phyloP scores from a whole-genome alignment of 2,113 vertebrate genomes.

The Leptobrachium leishanense region DNA sequence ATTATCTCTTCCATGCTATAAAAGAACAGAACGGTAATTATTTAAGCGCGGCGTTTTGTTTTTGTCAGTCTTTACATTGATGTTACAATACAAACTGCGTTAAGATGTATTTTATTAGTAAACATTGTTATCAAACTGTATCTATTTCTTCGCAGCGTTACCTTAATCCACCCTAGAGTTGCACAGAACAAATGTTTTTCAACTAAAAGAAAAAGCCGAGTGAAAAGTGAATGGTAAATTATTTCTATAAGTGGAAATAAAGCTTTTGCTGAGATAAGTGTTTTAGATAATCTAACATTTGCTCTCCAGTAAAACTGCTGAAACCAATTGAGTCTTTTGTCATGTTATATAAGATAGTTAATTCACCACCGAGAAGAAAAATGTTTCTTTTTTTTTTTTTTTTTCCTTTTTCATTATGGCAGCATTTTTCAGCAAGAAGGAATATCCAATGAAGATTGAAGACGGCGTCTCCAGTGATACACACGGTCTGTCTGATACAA shows the following conservation, averaged over 20 bases:
- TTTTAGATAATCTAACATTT: slow-evolving; percentile 25
- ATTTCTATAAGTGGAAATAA: slow-evolving; percentile 20
- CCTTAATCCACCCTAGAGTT: slow-evolving; percentile 30
- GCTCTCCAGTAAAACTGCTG: slow-evolving; percentile 10
- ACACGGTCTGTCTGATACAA: slow-evolving; percentile 26
- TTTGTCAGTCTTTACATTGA: background rate
- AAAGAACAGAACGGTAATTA: background rate
- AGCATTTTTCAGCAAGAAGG: slow-evolving; percentile 46
- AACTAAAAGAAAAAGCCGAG: slow-evolving; percentile 23
- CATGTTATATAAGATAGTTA: slow-evolving; percentile 54
- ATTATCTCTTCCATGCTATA: background rate
- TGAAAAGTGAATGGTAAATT: slow-evolving; percentile 40
- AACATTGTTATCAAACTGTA: background rate
- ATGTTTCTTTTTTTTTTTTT: slow-evolving; percentile 38
- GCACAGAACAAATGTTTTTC: slow-evolving; percentile 39
- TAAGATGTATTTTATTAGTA: background rate
- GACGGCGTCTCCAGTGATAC: slow-evolving; percentile 27
- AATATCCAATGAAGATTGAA: slow-evolving; percentile 45
- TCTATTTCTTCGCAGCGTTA: slow-evolving; percentile 15
- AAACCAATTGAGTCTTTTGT: slow-evolving; percentile 45
- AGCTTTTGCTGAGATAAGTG: background rate
- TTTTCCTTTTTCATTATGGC: slow-evolving; percentile 39
- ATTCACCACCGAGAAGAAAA: slow-evolving; percentile 46
- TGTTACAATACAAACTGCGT: background rate
- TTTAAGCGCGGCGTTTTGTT: background rate